These are phyloP conservation scores for Thelaira solivaga DNA, from an alignment of 2,888 invertebrate species.

Conservation along the genomic window DNA sequence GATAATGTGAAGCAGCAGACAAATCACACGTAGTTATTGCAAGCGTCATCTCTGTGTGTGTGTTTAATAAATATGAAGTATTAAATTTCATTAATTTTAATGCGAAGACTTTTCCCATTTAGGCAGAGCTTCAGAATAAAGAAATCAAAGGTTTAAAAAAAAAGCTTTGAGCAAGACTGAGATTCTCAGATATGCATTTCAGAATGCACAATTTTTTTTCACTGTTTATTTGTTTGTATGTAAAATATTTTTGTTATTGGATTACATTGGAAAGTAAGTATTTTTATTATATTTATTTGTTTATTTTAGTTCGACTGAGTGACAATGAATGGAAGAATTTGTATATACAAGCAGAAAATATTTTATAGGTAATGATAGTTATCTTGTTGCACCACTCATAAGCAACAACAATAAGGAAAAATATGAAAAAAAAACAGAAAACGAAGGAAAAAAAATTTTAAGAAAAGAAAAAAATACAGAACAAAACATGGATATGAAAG, in stretches of 20 bases:
- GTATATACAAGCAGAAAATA: constrained; percentile 12
- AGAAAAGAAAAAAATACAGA: neutral
- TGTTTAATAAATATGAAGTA: too few relatives aligned
- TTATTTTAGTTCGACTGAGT: constrained; percentile 46
- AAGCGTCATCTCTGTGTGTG: too few relatives aligned
- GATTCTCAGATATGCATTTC: neutral
- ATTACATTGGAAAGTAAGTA: constrained; percentile 5
- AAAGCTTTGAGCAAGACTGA: neutral
- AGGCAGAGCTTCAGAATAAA: too few relatives aligned
- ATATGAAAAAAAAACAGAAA: constrained; percentile 7
- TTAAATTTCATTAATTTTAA: too few relatives aligned
- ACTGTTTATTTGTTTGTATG: neutral
- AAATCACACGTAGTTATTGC: too few relatives aligned
- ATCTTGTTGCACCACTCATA: constrained; percentile 51
- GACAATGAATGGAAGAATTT: constrained; percentile 33
- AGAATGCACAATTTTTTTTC: neutral
- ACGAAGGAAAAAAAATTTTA: too few relatives aligned
- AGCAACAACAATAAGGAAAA: constrained; percentile 18
- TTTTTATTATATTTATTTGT: constrained; percentile 15
- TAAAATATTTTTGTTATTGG: constrained; percentile 6
- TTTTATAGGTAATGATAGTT: constrained; percentile 46
- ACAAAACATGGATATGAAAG: neutral
- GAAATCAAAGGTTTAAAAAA: too few relatives aligned
- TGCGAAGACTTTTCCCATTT: too few relatives aligned
- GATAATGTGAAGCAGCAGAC: too few relatives aligned